Base-by-base conservation (phyloP, 2,113 vertebrate genomes). In the Nannospalax galili region DNA sequence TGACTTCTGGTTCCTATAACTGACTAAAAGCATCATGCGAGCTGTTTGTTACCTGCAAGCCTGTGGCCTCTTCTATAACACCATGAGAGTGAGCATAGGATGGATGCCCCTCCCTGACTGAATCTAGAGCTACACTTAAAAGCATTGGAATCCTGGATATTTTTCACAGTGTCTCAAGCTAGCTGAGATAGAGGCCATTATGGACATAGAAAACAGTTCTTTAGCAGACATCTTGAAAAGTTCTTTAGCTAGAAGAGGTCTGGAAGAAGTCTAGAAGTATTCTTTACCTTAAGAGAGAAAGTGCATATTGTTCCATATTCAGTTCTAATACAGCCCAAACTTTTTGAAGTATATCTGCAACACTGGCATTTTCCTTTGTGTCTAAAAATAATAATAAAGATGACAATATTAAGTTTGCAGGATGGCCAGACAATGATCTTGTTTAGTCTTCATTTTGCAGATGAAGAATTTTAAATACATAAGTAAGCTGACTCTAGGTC, bases 271-370 rank as follows among this genome's bases (percentile, higher is more conserved):
- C 42, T 35, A 5, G 1, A 48, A 1, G 2, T 73, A 12, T 30
- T 77, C 37, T 60, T 94, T 99, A 99, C 99, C 99, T 98, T 95
- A 99, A 96, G 85, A 99, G 96, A 12, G 84, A 96, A 95, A 98
- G 15, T 19, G 99, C 98, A 96, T 98, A 98, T 80, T 99, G 98
- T 88, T 99, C 98, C 95, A 98, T 81, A 98, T 99, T 98, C 24
- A 97, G 70, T 94, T 99, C 98, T 90, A 99, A 81, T 4, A 93
- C 7, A 73, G 88, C 6, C 99, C 99, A 99, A 96, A 99, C 91
- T 90, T 98, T 98, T 84, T 96, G 98, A 88, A 99, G 98, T 64
- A 95, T 98, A 92, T 98, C 98, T 75, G 98, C 98, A 58, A 98
- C 98, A 30, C 3, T 64, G 86, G 81, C 1, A 62, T 99, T 99